Conservation (phyloP, 2,797 vertebrate genomes). For the Fundulus diaphanus region DNA sequence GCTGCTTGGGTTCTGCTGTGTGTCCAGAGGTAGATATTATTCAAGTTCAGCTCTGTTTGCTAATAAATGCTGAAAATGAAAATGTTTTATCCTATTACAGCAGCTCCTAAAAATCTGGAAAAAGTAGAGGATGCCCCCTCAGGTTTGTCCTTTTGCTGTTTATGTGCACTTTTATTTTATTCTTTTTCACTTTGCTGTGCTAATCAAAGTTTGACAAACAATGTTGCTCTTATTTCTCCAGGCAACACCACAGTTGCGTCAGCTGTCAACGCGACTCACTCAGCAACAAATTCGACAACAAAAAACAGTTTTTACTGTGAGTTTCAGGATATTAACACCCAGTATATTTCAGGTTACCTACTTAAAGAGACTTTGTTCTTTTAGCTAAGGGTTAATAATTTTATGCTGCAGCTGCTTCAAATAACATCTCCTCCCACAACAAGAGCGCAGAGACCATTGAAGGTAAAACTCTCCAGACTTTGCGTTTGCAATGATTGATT, state of each 20-base stretch:
- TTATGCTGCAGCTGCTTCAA: not conserved
- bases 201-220: not conserved
- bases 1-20: slow-evolving; percentile 23
- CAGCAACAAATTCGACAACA: not conserved
- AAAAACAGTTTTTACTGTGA: no score
- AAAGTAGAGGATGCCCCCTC: not conserved
- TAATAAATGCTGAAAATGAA: not conserved
- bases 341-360: no score
- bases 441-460: slow-evolving; percentile 29
- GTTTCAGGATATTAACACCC: no score
- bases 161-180: no score
- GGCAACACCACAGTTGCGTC: not conserved
- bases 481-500: not conserved
- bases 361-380: no score
- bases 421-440: fast-evolving
- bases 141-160: slow-evolving; percentile 25
- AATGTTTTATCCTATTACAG: not conserved
- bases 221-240: not conserved
- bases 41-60: not conserved
- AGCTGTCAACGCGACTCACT: not conserved
- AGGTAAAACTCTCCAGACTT: slow-evolving; percentile 27
- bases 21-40: slow-evolving; percentile 39
- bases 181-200: not conserved
- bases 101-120: not conserved
- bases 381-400: no score